Evolutionary conservation across 2,113 vertebrate species (phyloP), one percentile per base, ranked within the genome.

Genomic region (Neogale vison): DNA sequence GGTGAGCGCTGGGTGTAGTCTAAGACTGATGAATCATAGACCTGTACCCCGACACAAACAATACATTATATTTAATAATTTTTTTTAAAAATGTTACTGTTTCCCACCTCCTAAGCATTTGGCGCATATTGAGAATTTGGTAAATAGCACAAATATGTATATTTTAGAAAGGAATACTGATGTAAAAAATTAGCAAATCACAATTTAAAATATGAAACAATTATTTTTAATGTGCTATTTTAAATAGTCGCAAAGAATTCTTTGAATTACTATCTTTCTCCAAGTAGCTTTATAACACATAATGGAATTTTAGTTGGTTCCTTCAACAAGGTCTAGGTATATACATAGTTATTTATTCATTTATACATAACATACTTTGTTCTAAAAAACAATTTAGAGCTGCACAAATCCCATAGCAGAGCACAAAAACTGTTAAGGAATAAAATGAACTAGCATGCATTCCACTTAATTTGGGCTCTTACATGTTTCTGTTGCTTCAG

Each of bases 401-500:
- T 39, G 3, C 57, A 80, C 69, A 87, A 93, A 77, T 15, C 3
- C 55, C 10, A 24, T 15, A 11, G 15, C 39, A 14, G 34, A 36
- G 13, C 13, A 0, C 87, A 61, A 72, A n/a, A 88, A 23, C n/a
- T 31, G 36, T 74, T 92, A 57, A 94, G 82, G 45, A 76, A 77
- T 76, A 96, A 88, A 67, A 76, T 67, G 36, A 97, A 91, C 21
- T 93, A 63, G 69, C 76, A 29, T 87, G 71, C 81, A 86, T 98
- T 97, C 89, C 87, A 57, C 96, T 89, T 93, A 80, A 92, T 87
- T 96, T 95, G 47, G 63, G 81, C 86, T 94, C 42, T 24, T 74
- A 36, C 3, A 8, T 85, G 36, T 92, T 95, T 97, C 93, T 97
- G 52, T 93, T 96, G 88, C 97, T 92, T 17, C 39, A n/a, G 96